A percentile compares a stretch with the other conserved stretches of the same genome.
These are phyloP conservation scores for Cichladusa arquata DNA, from an alignment of 2,113 vertebrate genomes.

Conservation along the genomic window DNA sequence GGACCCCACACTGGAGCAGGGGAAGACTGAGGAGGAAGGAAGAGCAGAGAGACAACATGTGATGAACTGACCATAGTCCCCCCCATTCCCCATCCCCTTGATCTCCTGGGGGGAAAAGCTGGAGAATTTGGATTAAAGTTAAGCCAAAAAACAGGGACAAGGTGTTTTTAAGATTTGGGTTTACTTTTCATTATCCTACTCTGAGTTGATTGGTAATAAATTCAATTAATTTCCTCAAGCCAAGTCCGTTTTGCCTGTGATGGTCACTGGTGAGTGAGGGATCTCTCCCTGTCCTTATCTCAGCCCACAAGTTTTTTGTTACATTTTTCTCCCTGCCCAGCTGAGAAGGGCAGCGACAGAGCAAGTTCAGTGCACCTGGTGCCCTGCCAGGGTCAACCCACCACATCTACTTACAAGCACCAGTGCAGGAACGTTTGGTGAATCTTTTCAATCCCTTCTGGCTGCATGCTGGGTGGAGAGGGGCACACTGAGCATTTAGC, in stretches of 20 bases:
- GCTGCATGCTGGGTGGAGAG: neutral
- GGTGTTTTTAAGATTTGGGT: neutral
- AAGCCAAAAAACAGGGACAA: neutral
- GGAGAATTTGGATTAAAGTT: neutral
- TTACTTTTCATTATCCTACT: neutral
- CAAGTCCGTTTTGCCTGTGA: rapidly evolving
- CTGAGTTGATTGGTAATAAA: neutral
- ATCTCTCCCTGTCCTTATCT: neutral
- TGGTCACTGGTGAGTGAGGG: neutral
- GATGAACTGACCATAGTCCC: neutral
- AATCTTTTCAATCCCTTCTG: neutral
- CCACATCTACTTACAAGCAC: neutral
- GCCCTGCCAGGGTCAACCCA: neutral
- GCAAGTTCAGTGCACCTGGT: neutral
- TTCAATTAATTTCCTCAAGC: neutral
- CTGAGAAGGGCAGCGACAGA: neutral
- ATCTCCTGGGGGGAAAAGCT: neutral
- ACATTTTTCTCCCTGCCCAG: neutral
- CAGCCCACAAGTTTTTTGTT: neutral
- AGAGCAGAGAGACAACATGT: rapidly evolving
- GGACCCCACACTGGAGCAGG: neutral
- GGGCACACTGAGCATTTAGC: neutral
- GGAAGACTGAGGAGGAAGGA: neutral
- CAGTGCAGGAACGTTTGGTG: neutral
- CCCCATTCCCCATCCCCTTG: neutral